Evolutionary conservation across 2,888 invertebrate species (phyloP), one percentile per base, ranked within the genome.

Genomic region (Clistopyga incitator): DNA sequence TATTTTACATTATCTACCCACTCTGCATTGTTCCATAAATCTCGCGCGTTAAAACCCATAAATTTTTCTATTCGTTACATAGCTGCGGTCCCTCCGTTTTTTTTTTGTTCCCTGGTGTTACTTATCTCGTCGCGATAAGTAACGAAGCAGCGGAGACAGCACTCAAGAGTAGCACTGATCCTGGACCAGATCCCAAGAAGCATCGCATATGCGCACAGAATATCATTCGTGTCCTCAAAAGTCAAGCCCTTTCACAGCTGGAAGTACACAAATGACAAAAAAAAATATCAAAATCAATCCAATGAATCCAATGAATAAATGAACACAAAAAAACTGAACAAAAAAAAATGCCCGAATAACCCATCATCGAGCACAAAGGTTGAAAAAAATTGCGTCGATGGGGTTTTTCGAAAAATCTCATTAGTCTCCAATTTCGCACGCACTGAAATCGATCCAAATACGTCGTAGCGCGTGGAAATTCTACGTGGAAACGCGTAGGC

Each of bases 81-180:
- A 11, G 23, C 56, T 29, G 64, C 11, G 13, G 29, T 42, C 71
- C 65, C 65, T 47, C n/a, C n/a, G n/a, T n/a, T n/a, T n/a, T n/a
- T n/a, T n/a, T n/a, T n/a, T n/a, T 47, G 34, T 29, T 79, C 25
- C 67, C 54, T 23, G 10, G 20, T 38, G 64, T 65, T 59, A 56
- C 67, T 80, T 80, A 80, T 80, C 80, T 68, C 68, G n/a, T 23
- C 15, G 50, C 59, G 81, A 81, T 81, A 70, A 81, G 75, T 52
- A 76, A 81, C 75, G 52, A 81, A 76, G 56, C 56, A 29, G 20
- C 64, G 8, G n/a, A 3, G 25, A 11, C 25, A 18, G 61, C 50
- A 45, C 38, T 70, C 20, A 34, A 38, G 70, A 38, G 50, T 54
- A 15, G 54, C 42, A 13, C 23, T n/a, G 23, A 56, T 56, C 20